Evolutionary conservation across 1,140 invertebrate genomes (phyloP).

Genomic region (Danaus plexippus): DNA sequence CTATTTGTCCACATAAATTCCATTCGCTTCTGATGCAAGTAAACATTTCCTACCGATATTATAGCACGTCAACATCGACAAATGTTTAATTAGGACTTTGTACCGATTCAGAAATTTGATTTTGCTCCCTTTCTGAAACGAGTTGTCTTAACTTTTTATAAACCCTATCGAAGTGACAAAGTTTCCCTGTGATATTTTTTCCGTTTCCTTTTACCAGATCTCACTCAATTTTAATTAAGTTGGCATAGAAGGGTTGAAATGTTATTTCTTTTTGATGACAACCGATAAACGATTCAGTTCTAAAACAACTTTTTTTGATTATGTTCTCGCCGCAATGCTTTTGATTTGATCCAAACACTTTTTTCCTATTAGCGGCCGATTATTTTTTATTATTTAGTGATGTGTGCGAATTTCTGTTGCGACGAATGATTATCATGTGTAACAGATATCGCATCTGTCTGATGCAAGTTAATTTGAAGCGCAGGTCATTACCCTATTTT

Average conservation of each 20-base stretch:
- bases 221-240: constrained; percentile 59
- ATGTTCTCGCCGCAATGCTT: constrained; percentile 38
- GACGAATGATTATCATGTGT: too few relatives aligned
- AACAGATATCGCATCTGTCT: not conserved
- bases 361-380: too few relatives aligned
- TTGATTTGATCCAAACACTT: constrained; percentile 31
- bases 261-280: constrained; percentile 62
- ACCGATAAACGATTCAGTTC: constrained; percentile 54
- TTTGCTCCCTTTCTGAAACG: constrained; percentile 8
- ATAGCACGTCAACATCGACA: too few relatives aligned
- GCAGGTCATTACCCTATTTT: constrained; percentile 38
- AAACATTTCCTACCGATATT: too few relatives aligned
- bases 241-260: constrained; percentile 43
- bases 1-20: too few relatives aligned
- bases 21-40: too few relatives aligned
- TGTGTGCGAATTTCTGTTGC: too few relatives aligned
- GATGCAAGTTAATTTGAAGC: not conserved
- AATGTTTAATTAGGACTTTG: too few relatives aligned
- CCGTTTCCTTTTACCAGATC: constrained; percentile 31
- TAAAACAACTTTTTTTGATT: constrained; percentile 49
- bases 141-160: constrained; percentile 19
- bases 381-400: too few relatives aligned
- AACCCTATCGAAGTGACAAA: constrained; percentile 23
- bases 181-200: constrained; percentile 28
- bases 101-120: constrained; percentile 7